Conservation (phyloP, 2,888 invertebrate species). For the Acrobasis consociella region DNA sequence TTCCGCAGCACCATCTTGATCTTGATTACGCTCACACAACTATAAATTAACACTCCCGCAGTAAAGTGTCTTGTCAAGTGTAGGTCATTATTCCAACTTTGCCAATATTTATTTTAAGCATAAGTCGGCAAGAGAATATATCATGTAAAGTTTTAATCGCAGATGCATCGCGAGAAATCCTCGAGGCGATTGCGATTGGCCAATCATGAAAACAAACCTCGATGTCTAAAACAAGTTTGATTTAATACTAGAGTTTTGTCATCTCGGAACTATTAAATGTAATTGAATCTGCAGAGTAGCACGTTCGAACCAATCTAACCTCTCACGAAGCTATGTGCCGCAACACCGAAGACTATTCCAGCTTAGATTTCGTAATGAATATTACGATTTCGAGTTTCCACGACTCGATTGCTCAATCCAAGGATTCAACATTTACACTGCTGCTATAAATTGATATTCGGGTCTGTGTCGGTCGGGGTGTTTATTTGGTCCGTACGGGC, state of each 20-base stretch:
- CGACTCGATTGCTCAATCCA: constrained; percentile 40
- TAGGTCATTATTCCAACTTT: not conserved
- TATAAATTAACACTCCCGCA: no score
- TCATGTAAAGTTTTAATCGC: not conserved
- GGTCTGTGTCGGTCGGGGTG: no score
- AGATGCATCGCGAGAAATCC: not conserved
- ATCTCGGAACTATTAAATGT: constrained; percentile 60
- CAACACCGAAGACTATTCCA: constrained; percentile 49
- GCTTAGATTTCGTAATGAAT: constrained; percentile 52
- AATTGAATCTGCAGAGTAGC: constrained; percentile 64
- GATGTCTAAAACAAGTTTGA: constrained; percentile 16
- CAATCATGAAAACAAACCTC: constrained; percentile 11
- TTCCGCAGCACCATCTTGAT: no score
- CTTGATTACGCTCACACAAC: no score
- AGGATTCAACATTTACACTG: constrained; percentile 25
- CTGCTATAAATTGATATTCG: constrained; percentile 7
- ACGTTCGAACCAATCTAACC: constrained; percentile 59
- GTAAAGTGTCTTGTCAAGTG: no score
- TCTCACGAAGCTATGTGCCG: constrained; percentile 64
- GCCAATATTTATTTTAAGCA: not conserved
- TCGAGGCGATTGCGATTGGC: not conserved
- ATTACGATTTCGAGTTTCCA: constrained; percentile 44
- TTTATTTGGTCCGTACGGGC: constrained; percentile 29
- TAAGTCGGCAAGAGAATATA: not conserved
- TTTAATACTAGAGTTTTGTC: constrained; percentile 51